Evolutionary conservation across 1,140 invertebrate genomes (phyloP).

Genomic region (Dendrolimus punctatus): DNA sequence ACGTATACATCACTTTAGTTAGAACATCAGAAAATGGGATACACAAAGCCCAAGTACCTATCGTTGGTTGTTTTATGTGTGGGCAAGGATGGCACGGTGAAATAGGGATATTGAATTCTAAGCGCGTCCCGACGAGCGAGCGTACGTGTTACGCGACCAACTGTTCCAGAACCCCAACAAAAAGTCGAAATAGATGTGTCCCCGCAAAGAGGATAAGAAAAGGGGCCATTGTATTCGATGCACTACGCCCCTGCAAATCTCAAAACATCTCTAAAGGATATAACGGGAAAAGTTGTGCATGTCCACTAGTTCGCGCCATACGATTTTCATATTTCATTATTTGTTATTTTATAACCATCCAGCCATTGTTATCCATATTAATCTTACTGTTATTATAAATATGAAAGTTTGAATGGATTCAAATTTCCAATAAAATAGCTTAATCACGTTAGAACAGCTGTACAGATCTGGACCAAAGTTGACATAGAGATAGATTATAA

Average conservation of each 20-base stretch:
- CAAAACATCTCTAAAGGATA: constrained; percentile 38
- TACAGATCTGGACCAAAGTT: background rate
- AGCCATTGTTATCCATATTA: constrained; percentile 11
- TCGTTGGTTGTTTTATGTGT: constrained; percentile 28
- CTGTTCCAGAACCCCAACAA: constrained; percentile 33
- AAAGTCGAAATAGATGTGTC: constrained; percentile 42
- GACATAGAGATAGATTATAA: background rate
- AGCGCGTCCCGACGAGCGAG: constrained; percentile 33
- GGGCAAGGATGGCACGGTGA: constrained; percentile 30
- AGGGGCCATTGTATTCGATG: constrained; percentile 36
- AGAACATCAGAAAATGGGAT: constrained; percentile 10
- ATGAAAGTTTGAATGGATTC: constrained; percentile 1
- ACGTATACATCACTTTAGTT: constrained; percentile 5
- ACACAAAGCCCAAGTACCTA: constrained; percentile 21
- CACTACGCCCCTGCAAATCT: constrained; percentile 38
- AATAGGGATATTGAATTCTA: constrained; percentile 49
- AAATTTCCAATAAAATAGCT: constrained; percentile 5
- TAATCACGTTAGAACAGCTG: constrained; percentile 1
- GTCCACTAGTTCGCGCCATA: constrained; percentile 9
- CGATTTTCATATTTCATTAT: constrained; percentile 22
- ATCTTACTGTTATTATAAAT: background rate
- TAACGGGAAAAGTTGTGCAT: constrained; percentile 44
- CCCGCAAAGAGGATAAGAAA: constrained; percentile 29
- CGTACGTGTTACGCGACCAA: constrained; percentile 36
- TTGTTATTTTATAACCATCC: constrained; percentile 23